Evolutionary conservation across 2,888 invertebrate genomes (phyloP).

Genomic region (Aromia moschata): DNA sequence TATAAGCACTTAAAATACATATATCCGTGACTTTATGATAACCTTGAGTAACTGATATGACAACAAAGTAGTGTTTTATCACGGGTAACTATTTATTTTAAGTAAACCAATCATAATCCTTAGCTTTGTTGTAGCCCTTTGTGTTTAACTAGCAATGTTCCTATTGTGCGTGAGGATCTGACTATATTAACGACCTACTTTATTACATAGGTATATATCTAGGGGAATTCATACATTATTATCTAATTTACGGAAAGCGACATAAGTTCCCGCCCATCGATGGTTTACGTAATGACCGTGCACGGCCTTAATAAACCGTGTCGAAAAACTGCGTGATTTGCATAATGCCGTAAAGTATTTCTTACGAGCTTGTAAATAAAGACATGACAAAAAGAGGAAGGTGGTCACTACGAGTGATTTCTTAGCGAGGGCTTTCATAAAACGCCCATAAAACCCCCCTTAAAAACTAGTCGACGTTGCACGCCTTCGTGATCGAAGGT

Average conservation of each 20-base stretch:
- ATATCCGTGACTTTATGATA: no score
- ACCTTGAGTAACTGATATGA: no score
- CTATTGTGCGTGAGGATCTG: no score
- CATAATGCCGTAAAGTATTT: constrained; percentile 16
- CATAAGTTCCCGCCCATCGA: constrained; percentile 1
- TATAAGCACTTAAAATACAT: no score
- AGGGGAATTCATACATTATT: no score
- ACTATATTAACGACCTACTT: no score
- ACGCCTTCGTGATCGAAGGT: constrained; percentile 5
- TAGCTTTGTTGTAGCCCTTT: no score
- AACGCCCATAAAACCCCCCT: constrained; percentile 14
- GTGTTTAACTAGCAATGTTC: no score
- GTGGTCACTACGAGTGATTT: constrained; percentile 16
- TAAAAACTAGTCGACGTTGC: constrained; percentile 10
- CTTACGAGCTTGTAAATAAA: constrained; percentile 27
- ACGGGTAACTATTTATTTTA: no score
- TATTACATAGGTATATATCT: no score
- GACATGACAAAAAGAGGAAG: constrained; percentile 26
- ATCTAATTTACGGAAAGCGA: constrained; percentile 9
- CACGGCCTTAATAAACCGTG: constrained; percentile 4
- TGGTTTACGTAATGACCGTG: constrained; percentile 8
- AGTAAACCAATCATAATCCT: no score
- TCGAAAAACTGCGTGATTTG: constrained; percentile 1
- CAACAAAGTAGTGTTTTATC: no score
- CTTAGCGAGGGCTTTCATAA: constrained; percentile 20